These are phyloP conservation scores for Caloenas nicobarica DNA, from an alignment of 2,113 vertebrate species.

Conservation along the genomic window DNA sequence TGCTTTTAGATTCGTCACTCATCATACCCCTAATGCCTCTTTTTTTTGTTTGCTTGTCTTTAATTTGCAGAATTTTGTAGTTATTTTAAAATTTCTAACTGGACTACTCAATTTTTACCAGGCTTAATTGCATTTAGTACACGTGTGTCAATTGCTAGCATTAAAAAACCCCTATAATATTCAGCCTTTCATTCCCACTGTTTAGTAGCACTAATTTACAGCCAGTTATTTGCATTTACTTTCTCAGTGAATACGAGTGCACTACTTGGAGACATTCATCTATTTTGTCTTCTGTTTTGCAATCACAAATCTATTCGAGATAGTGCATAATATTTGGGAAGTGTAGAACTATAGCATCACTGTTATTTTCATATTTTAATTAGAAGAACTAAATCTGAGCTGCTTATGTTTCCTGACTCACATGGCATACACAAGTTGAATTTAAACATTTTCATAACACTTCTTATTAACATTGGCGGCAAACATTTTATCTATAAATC, in stretches of 20 bases:
- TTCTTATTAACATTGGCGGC: constrained; percentile 47
- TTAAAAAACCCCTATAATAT: background rate
- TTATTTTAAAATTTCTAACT: constrained; percentile 70
- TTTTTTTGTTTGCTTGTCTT: constrained; percentile 54
- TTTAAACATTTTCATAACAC: constrained; percentile 44
- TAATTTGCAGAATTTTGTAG: constrained; percentile 70
- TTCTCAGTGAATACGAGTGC: constrained; percentile 22
- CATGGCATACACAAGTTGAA: background rate
- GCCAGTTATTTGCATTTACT: constrained; percentile 48
- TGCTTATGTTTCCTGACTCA: constrained; percentile 40
- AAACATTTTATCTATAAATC: constrained; percentile 41
- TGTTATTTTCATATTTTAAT: constrained; percentile 23
- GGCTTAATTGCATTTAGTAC: constrained; percentile 76
- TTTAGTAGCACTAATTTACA: constrained; percentile 55
- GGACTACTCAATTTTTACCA: constrained; percentile 75
- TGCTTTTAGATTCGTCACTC: constrained; percentile 74
- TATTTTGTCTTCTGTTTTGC: constrained; percentile 58
- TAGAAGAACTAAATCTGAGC: constrained; percentile 26
- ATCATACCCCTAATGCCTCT: constrained; percentile 68
- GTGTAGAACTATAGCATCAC: background rate
- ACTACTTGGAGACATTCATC: constrained; percentile 39
- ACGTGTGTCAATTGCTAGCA: constrained; percentile 22
- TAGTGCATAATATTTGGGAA: background rate
- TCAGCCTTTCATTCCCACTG: constrained; percentile 27
- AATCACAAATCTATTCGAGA: constrained; percentile 4